Evolutionary conservation across 1,140 invertebrate genomes (phyloP), one percentile per base, ranked within the genome.

Genomic region (Drosophila auraria): DNA sequence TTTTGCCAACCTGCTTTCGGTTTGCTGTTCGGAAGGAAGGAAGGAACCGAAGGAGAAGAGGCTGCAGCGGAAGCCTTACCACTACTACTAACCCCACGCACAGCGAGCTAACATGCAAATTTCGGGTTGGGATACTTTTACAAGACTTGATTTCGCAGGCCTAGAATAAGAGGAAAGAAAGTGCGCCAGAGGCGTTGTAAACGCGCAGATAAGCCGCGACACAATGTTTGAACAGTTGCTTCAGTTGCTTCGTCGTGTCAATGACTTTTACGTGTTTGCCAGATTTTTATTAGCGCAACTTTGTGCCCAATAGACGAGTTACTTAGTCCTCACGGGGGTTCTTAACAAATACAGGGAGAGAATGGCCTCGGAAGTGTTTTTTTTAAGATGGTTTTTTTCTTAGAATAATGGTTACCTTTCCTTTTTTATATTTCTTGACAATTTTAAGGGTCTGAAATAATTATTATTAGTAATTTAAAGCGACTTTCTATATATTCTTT

Each of bases 41-140:
- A 36, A 56, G 23, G 23, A 44, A 27, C 2, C 3, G 38, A 15
- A 15, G 58, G 14, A 49, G n/a, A n/a, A 50, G 45, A 66, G 33
- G 23, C 61, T 65, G 61, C 60, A 50, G 44, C 49, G 73, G 50
- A 47, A 54, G 47, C 30, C 15, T 82, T 65, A 69, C 53, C 72
- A 63, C 61, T 61, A 82, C 27, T 7, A 74, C 79, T 69, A 51
- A 77, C 76, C 83, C 83, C 61, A 87, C 65, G 80, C 83, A 86
- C 83, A 76, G 72, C 68, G 77, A 78, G 81, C 83, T 87, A 89
- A 89, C 83, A 87, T 87, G 84, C 84, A 87, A 84, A 83, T 87
- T 87, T 79, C 73, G 27, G 70, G 81, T 79, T 71, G 27, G 70
- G 81, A 81, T 90, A 84, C 86, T 89, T 87, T 84, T 33, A 73